phyloP scores from a whole-genome alignment of 1,140 invertebrate species.

The Phthorimaea operculella region DNA sequence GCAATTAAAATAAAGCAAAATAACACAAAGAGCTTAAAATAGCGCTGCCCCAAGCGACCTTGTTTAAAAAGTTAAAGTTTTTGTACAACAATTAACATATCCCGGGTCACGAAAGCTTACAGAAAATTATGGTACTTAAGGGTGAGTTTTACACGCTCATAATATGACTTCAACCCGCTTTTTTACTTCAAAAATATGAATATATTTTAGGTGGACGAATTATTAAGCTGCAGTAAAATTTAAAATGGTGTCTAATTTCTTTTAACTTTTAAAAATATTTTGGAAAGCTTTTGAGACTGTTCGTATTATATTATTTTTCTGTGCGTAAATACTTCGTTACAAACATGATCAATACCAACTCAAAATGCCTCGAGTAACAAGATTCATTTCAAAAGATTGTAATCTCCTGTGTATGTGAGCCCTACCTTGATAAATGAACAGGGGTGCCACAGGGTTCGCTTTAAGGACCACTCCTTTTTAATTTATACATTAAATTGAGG shows the following conservation, averaged over 20 bases:
- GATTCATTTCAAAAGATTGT: neutral
- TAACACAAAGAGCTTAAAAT: neutral
- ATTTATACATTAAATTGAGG: slow-evolving; percentile 6
- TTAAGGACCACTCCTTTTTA: slow-evolving; percentile 3
- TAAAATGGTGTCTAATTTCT: neutral
- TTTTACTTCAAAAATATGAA: neutral
- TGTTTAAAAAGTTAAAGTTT: slow-evolving; percentile 2
- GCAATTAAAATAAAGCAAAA: neutral
- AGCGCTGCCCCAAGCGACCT: neutral
- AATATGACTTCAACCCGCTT: neutral
- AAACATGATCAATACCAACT: neutral
- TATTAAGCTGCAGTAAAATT: neutral
- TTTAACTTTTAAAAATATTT: neutral
- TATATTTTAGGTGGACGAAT: neutral
- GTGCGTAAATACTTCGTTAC: neutral
- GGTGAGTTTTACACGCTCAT: neutral
- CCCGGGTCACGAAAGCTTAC: neutral
- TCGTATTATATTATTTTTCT: neutral
- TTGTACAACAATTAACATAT: slow-evolving; percentile 3
- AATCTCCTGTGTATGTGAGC: neutral
- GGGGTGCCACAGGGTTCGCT: neutral
- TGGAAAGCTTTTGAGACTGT: neutral
- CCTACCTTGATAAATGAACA: slow-evolving; percentile 5
- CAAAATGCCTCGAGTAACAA: neutral
- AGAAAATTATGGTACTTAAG: neutral